phyloP scores from a whole-genome alignment of 2,888 invertebrate genomes.

The Lasioglossum pauxillum region DNA sequence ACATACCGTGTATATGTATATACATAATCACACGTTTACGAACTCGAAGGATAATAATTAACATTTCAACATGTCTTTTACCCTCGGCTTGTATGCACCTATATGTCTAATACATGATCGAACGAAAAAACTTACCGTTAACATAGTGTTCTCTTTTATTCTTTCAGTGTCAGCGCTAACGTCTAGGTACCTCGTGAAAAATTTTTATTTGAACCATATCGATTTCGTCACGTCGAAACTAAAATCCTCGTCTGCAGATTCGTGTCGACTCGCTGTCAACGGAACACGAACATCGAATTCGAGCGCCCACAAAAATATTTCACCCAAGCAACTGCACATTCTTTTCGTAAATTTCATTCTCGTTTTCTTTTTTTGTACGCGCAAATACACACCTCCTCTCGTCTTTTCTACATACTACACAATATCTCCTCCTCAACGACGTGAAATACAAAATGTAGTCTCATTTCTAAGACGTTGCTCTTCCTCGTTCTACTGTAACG shows the following conservation, averaged over 20 bases:
- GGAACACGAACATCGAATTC: constrained; percentile 25
- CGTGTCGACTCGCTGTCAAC: constrained; percentile 16
- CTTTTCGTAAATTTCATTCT: constrained; percentile 29
- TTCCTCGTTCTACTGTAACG: constrained; percentile 48
- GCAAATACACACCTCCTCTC: constrained; percentile 23
- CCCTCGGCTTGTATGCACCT: constrained; percentile 27
- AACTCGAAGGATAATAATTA: constrained; percentile 73
- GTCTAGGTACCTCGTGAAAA: constrained; percentile 72
- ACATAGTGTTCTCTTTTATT: constrained; percentile 22
- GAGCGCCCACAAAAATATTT: constrained; percentile 22
- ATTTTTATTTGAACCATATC: constrained; percentile 52
- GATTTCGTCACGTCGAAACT: constrained; percentile 7
- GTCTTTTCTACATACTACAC: constrained; percentile 68
- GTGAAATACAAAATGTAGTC: constrained; percentile 75
- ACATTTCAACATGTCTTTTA: constrained; percentile 42
- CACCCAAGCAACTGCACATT: constrained; percentile 59
- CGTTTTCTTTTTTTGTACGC: constrained; percentile 34
- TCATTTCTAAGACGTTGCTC: constrained; percentile 63
- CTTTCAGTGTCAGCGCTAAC: constrained; percentile 50
- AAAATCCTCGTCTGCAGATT: constrained; percentile 12
- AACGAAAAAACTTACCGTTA: constrained; percentile 36
- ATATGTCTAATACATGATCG: constrained; percentile 33
- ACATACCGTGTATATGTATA: constrained; percentile 68
- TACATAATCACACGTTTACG: constrained; percentile 77
- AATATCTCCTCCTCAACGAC: constrained; percentile 70